Percentiles rank a stretch among this genome's conserved stretches.
These are phyloP conservation scores for Lagocephalus sceleratus DNA, from an alignment of 2,797 vertebrate genomes.

Conservation along the genomic window DNA sequence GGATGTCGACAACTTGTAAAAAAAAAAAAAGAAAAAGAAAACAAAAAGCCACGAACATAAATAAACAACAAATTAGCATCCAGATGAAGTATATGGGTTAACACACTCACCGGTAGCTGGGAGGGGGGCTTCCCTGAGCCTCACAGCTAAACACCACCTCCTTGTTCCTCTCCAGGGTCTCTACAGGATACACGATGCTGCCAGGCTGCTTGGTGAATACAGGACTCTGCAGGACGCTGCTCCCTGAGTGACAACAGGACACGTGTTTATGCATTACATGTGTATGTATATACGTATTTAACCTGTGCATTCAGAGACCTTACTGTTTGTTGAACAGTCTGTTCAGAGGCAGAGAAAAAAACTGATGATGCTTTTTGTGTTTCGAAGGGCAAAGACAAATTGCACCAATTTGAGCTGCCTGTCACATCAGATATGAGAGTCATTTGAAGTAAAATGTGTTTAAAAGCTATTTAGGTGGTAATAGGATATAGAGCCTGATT, in stretches of 20 bases:
- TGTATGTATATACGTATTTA: too few relatives aligned
- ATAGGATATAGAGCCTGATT: conserved; percentile 62
- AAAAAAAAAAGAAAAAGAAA: too few relatives aligned
- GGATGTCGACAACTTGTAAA: too few relatives aligned
- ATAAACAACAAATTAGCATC: too few relatives aligned
- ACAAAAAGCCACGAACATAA: too few relatives aligned
- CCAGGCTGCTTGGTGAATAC: conserved; percentile 90
- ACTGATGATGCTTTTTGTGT: conserved; percentile 38
- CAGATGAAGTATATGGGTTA: too few relatives aligned
- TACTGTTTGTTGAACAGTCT: conserved; percentile 55
- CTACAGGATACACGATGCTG: conserved; percentile 88
- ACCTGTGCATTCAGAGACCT: too few relatives aligned
- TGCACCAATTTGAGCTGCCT: conserved; percentile 67
- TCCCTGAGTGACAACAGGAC: conserved; percentile 71
- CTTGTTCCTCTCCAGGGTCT: conserved; percentile 86
- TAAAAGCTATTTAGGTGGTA: conserved; percentile 61
- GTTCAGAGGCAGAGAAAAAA: conserved; percentile 47
- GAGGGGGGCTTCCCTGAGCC: conserved; percentile 86
- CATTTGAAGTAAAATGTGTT: conserved; percentile 52
- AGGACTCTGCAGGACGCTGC: conserved; percentile 81
- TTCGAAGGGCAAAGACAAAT: conserved; percentile 57
- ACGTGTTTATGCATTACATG: too few relatives aligned
- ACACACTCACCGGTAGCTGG: conserved; percentile 81
- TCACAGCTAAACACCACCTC: conserved; percentile 93
- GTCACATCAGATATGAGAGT: conserved; percentile 46